Evolutionary conservation across 2,797 vertebrate genomes (phyloP), one percentile per base, ranked within the genome.

Genomic region (Paramormyrops hopkinsi): DNA sequence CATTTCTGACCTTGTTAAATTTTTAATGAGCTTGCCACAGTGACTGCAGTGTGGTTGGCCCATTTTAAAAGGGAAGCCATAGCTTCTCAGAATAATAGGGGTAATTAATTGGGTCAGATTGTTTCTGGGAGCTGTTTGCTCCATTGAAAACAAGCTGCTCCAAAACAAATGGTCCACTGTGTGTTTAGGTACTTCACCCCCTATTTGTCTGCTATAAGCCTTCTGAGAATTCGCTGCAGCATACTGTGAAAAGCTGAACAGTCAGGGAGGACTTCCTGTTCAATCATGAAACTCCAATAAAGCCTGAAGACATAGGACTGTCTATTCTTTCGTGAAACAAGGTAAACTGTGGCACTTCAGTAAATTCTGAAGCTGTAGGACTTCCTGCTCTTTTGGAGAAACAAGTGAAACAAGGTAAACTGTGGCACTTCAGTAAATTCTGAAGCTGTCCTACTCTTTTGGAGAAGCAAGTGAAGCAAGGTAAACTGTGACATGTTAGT

Each of bases 1-100:
- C 93, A 95, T 95, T 96, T 94, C 94, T 96, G 95, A 96, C 96
- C 96, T 95, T 94, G 94, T 92, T 96, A 89, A 95, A 97, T 96
- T 95, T 95, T 96, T 97, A 94, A 97, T 96, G 94, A 96, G 94
- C 94, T 94, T 92, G 90, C 93, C 93, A 92, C 89, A 90, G 93
- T 90, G 91, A 93, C 92, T 93, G 93, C 92, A 91, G 91, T 92
- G 92, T 95, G 90, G 88, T 90, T 92, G 88, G 73, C 88, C 76
- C 9, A n/a, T 88, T 82, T 95, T 93, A 95, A 94, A 95, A 95
- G 88, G 73, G 84, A 50, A 59, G 69, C 25, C 33, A 46, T 91
- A 91, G 86, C 90, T 91, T 94, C 91, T 93, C 93, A 93, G 94
- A 96, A 94, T 95, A 91, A 92, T 91, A 92, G 90, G 93, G 93